A percentile compares a stretch with the other conserved stretches of the same genome.
Conservation (phyloP, 2,888 invertebrate genomes). For the Apamea epomidion region DNA sequence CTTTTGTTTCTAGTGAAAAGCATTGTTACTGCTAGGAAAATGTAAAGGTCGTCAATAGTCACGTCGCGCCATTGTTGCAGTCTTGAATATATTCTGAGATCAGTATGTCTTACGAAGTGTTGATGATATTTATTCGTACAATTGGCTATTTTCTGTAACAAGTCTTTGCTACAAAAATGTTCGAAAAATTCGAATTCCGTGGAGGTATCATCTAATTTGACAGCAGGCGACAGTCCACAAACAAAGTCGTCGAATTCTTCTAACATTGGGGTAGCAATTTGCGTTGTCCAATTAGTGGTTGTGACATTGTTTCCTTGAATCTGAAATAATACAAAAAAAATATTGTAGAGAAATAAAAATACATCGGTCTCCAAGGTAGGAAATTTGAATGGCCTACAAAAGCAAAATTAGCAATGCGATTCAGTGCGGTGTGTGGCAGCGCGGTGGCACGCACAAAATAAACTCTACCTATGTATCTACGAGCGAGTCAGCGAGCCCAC, state of each 20-base stretch:
- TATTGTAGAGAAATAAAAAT: constrained; percentile 18
- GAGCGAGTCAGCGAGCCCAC: too few relatives aligned
- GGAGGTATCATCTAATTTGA: constrained; percentile 28
- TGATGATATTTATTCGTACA: constrained; percentile 52
- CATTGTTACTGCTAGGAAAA: constrained; percentile 56
- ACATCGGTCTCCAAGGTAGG: constrained; percentile 17
- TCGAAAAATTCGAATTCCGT: constrained; percentile 46
- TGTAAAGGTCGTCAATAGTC: constrained; percentile 44
- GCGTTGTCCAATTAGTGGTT: constrained; percentile 35
- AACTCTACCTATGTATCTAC: too few relatives aligned
- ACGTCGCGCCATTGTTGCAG: constrained; percentile 44
- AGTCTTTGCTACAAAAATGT: constrained; percentile 49
- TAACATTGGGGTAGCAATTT: constrained; percentile 38
- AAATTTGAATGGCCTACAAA: constrained; percentile 6
- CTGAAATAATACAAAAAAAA: constrained; percentile 29
- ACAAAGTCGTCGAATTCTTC: constrained; percentile 48
- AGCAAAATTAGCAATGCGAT: too few relatives aligned
- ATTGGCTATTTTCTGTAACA: constrained; percentile 41
- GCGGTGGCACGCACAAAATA: too few relatives aligned
- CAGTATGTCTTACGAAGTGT: constrained; percentile 44
- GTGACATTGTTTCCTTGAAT: constrained; percentile 20
- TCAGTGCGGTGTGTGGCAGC: too few relatives aligned
- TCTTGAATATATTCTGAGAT: constrained; percentile 42
- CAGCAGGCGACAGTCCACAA: constrained; percentile 43
- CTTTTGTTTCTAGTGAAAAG: constrained; percentile 55